Percentiles rank a stretch among this genome's conserved stretches.
Evolutionary conservation across 2,888 invertebrate species (phyloP).

Genomic region (Anthophora plumipes): DNA sequence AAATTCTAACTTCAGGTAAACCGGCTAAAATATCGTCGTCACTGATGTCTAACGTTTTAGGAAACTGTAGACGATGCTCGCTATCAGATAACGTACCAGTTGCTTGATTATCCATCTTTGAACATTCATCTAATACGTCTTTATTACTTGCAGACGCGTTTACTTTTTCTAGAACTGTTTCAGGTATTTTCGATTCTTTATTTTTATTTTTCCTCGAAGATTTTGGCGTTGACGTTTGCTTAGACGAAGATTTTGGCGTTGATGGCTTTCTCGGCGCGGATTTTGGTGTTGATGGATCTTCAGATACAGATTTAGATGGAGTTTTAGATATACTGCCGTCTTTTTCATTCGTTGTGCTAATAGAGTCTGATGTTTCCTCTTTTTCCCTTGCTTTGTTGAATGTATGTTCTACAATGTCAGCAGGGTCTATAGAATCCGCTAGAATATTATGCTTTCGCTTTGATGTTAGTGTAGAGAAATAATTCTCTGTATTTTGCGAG

Average conservation of each 20-base stretch:
- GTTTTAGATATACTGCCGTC: background rate
- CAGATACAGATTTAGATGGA: background rate
- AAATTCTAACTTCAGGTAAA: constrained; percentile 76
- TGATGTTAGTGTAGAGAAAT: constrained; percentile 56
- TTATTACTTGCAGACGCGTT: background rate
- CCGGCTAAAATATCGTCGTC: constrained; percentile 74
- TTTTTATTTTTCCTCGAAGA: background rate
- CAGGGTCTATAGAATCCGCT: constrained; percentile 25
- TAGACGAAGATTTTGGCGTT: background rate
- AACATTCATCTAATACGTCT: background rate
- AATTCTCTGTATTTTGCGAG: constrained; percentile 54
- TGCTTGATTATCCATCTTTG: background rate
- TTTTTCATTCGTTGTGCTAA: background rate
- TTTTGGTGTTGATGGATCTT: background rate
- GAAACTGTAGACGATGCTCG: background rate
- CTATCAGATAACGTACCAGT: background rate
- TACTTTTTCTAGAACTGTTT: background rate
- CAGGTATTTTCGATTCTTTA: no score
- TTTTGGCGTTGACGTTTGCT: background rate
- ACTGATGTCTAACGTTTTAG: background rate
- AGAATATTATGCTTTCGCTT: constrained; percentile 56
- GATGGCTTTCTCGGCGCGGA: background rate
- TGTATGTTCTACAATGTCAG: background rate
- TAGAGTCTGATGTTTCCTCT: background rate
- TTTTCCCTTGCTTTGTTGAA: background rate